These are phyloP conservation scores for Pristionchus japonicus DNA, from an alignment of 2,888 invertebrate genomes.

Conservation along the genomic window DNA sequence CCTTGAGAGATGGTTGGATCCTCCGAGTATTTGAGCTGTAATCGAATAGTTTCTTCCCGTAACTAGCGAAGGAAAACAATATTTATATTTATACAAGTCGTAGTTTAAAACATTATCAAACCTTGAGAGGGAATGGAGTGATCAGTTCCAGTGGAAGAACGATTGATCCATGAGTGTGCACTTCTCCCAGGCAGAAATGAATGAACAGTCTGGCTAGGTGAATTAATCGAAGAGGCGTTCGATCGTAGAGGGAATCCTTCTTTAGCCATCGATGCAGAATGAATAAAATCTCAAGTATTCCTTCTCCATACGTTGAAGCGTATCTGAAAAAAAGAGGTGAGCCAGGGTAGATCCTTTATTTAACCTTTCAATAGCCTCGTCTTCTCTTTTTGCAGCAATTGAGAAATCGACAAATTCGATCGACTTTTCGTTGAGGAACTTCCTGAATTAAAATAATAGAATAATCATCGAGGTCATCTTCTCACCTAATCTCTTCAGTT, in stretches of 20 bases:
- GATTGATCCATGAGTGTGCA: not conserved
- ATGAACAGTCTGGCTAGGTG: constrained; percentile 35
- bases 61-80: not conserved
- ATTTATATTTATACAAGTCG: not conserved
- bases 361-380: constrained; percentile 30
- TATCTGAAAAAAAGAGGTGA: constrained; percentile 49
- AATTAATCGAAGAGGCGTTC: not conserved
- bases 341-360: not conserved
- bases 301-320: constrained; percentile 51
- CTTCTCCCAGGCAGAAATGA: constrained; percentile 32
- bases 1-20: not conserved
- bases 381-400: not conserved
- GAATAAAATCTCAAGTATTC: constrained; percentile 51
- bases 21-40: not conserved
- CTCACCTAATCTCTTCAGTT: not conserved
- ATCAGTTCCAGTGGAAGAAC: not conserved
- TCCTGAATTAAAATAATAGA: not conserved
- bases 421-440: constrained; percentile 27
- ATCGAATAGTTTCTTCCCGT: not conserved
- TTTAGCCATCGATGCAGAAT: constrained; percentile 57
- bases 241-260: constrained; percentile 39
- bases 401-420: constrained; percentile 36
- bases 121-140: constrained; percentile 31
- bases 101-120: not conserved
- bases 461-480: not conserved